phyloP scores from a whole-genome alignment of 53 echinoderm and acorn worm species.

The Echinometra lucunter region DNA sequence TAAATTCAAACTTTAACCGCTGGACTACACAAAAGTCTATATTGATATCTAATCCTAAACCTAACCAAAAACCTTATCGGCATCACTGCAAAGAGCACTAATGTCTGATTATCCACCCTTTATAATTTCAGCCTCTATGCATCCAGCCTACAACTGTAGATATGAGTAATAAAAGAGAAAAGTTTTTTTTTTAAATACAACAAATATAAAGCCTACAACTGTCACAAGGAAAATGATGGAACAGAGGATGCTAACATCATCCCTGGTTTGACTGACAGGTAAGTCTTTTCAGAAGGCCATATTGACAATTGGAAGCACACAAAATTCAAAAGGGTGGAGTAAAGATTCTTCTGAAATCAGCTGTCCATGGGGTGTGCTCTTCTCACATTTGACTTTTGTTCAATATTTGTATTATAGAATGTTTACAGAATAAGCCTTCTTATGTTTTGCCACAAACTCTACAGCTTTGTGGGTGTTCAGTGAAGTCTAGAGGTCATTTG shows the following conservation, averaged over 20 bases:
- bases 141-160: neutral
- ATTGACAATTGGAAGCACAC: neutral
- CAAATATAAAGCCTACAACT: neutral
- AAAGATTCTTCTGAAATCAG: neutral
- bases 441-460: neutral
- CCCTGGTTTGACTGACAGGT: neutral
- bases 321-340: neutral
- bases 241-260: neutral
- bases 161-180: neutral
- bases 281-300: slow-evolving; percentile 1
- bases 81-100: no score
- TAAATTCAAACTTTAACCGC: no score
- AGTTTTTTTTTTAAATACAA: neutral
- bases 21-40: no score
- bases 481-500: neutral
- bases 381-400: neutral
- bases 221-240: neutral
- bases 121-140: no score
- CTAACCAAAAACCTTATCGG: no score
- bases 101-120: no score
- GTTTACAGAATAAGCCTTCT: neutral
- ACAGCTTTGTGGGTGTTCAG: neutral
- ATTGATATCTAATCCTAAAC: no score
- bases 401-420: slow-evolving; percentile 20
- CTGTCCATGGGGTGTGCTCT: slow-evolving; percentile 23